These are phyloP conservation scores for Stomatorhinus ivindoensis DNA, from an alignment of 2,113 vertebrate genomes.

Conservation along the genomic window DNA sequence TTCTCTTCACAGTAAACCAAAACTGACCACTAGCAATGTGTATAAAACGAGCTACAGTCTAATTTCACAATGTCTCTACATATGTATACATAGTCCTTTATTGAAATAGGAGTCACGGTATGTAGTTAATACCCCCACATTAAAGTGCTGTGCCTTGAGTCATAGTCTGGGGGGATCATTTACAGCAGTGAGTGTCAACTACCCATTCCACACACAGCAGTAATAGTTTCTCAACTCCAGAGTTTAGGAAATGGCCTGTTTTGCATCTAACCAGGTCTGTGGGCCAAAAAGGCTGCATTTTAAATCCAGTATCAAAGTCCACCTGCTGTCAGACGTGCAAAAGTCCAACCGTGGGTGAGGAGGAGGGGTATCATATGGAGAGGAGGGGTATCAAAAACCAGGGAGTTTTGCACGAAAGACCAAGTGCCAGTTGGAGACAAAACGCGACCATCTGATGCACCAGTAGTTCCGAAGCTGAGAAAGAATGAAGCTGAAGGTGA, in stretches of 20 bases:
- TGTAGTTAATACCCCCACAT: constrained; percentile 33
- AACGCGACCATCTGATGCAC: constrained; percentile 70
- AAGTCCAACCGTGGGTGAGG: constrained; percentile 40
- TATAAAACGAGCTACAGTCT: constrained; percentile 4
- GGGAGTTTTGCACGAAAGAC: constrained; percentile 43
- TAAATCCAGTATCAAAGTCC: constrained; percentile 29
- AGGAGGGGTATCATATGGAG: no score
- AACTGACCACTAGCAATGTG: background rate
- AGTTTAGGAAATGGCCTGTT: constrained; percentile 65
- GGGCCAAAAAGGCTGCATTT: constrained; percentile 21
- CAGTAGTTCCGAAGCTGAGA: constrained; percentile 57
- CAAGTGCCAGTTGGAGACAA: constrained; percentile 61
- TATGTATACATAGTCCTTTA: background rate
- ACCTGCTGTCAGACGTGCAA: constrained; percentile 46
- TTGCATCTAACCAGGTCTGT: constrained; percentile 55
- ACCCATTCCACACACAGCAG: constrained; percentile 27
- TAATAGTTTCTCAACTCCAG: constrained; percentile 62
- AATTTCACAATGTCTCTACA: background rate
- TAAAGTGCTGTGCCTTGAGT: constrained; percentile 54
- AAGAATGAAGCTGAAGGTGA: constrained; percentile 37
- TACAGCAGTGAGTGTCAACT: background rate
- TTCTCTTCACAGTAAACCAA: background rate
- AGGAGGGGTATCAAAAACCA: background rate
- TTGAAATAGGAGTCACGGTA: background rate
- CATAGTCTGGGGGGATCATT: constrained; percentile 27